Conservation (phyloP, 2,113 vertebrate species). For the Patagioenas fasciata region DNA sequence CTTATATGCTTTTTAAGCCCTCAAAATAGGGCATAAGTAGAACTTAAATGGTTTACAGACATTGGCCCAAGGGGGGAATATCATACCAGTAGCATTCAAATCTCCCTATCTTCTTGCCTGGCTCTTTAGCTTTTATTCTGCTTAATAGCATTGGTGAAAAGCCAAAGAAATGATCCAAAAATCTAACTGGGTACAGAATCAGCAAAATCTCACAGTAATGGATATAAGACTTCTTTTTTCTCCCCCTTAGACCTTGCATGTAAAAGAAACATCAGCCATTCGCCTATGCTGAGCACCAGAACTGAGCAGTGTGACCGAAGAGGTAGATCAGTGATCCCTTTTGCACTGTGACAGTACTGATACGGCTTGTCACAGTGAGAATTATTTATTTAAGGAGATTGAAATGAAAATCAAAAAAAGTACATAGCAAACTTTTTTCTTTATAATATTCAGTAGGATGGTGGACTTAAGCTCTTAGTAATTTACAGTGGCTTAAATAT, state of each 20-base stretch:
- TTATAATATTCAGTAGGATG: not conserved
- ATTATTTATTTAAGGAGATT: not conserved
- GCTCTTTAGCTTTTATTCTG: not conserved
- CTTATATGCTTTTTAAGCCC: not conserved
- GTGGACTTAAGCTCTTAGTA: not conserved
- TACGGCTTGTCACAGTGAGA: not conserved
- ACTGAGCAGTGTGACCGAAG: not conserved
- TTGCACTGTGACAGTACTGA: not conserved
- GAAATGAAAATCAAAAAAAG: not conserved
- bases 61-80: not conserved
- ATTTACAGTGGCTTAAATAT: constrained; percentile 18
- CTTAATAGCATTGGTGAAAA: not conserved
- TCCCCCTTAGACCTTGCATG: not conserved
- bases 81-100: not conserved
- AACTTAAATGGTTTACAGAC: not conserved
- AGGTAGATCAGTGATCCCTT: not conserved
- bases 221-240: not conserved
- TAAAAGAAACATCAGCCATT: not conserved
- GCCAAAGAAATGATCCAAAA: not conserved
- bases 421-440: not conserved
- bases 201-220: not conserved
- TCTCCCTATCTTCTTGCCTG: not conserved
- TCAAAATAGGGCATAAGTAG: not conserved
- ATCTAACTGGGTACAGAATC: not conserved
- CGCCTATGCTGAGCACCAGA: not conserved